Conservation (phyloP, 2,888 invertebrate genomes). For the Eristalis intricaria region DNA sequence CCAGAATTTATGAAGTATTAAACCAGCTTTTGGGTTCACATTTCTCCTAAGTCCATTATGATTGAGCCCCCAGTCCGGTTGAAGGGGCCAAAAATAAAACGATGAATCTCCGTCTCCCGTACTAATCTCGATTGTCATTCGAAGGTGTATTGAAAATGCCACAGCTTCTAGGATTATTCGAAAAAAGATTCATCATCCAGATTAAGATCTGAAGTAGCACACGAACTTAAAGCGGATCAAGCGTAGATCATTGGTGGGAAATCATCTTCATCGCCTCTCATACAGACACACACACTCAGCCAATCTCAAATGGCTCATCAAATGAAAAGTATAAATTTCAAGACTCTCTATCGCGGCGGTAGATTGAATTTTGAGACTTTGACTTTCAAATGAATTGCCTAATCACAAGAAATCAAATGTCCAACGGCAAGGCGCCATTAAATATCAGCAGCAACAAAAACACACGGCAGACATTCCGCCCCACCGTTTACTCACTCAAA, state of each 20-base stretch:
- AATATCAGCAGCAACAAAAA: constrained; percentile 10
- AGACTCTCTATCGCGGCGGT: background rate
- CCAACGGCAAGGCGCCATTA: constrained; percentile 36
- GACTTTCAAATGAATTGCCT: constrained; percentile 27
- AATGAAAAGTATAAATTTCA: background rate
- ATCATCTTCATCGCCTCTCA: background rate
- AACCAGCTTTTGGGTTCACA: constrained; percentile 21
- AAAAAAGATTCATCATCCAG: constrained; percentile 29
- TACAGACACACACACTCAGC: too few species aligned
- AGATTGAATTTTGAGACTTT: constrained; percentile 3
- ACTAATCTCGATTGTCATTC: constrained; percentile 6
- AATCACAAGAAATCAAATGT: constrained; percentile 35
- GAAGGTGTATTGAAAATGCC: constrained; percentile 18
- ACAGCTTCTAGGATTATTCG: constrained; percentile 29
- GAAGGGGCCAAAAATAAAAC: background rate
- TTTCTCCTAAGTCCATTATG: constrained; percentile 27
- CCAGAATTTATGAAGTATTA: constrained; percentile 40
- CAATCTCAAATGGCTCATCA: background rate
- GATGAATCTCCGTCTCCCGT: background rate
- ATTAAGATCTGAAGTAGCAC: constrained; percentile 32
- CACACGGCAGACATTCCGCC: background rate
- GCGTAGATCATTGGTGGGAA: constrained; percentile 25
- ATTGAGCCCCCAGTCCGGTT: constrained; percentile 9
- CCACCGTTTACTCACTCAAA: constrained; percentile 4
- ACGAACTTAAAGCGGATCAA: constrained; percentile 20